Percentiles rank a stretch among this genome's conserved stretches.
Evolutionary conservation across 1,140 invertebrate genomes (phyloP).

Genomic region (Achroia grisella): DNA sequence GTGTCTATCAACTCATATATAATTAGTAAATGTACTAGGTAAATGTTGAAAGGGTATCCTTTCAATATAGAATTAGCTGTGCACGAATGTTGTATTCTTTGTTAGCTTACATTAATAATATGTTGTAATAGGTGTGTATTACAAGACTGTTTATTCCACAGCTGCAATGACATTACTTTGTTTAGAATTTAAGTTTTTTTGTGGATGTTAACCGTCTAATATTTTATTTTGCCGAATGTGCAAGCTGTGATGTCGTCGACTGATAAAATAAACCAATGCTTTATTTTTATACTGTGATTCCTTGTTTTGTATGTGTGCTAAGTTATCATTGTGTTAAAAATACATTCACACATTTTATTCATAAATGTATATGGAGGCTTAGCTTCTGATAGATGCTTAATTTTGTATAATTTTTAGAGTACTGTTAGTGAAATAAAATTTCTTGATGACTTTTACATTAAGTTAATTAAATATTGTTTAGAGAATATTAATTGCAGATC

Average conservation of each 20-base stretch:
- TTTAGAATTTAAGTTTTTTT: constrained; percentile 10
- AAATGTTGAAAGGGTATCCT: no score
- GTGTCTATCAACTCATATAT: no score
- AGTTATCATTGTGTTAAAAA: constrained; percentile 36
- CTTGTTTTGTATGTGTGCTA: constrained; percentile 40
- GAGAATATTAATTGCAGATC: constrained; percentile 10
- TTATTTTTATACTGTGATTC: constrained; percentile 71
- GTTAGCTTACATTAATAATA: no score
- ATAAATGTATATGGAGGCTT: constrained; percentile 15
- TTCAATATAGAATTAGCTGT: no score
- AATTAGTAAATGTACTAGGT: no score
- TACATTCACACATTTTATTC: constrained; percentile 19
- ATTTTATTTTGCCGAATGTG: constrained; percentile 51
- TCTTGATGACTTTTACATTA: constrained; percentile 6
- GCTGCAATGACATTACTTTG: constrained; percentile 17
- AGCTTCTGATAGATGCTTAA: constrained; percentile 24
- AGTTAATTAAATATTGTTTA: constrained; percentile 15
- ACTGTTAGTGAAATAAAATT: constrained; percentile 9
- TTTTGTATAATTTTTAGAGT: constrained; percentile 20
- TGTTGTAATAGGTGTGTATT: background rate
- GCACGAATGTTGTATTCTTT: no score
- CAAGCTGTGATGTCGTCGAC: constrained; percentile 62
- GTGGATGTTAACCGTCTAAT: constrained; percentile 15
- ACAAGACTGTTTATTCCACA: constrained; percentile 22
- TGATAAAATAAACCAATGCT: constrained; percentile 65